Percentiles rank a stretch among this genome's conserved stretches.
These are phyloP conservation scores for Piprites chloris DNA, from an alignment of 2,113 vertebrate species.

Conservation along the genomic window DNA sequence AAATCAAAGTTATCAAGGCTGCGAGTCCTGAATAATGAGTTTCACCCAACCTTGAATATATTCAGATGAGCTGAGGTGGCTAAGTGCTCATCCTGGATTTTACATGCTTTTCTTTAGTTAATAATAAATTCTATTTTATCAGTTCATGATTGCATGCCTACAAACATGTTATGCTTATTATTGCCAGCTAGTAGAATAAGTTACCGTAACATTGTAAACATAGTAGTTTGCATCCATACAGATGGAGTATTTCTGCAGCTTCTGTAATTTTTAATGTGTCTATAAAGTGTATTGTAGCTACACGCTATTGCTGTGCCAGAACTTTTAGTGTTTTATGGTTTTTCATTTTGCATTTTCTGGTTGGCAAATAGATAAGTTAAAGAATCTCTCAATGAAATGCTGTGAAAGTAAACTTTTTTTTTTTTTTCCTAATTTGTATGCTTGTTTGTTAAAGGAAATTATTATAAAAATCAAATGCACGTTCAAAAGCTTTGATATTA, in stretches of 20 bases:
- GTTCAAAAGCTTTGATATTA: background rate
- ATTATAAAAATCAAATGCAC: background rate
- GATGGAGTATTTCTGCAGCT: slow-evolving; percentile 63
- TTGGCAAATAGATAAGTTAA: slow-evolving; percentile 18
- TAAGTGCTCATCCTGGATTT: slow-evolving; percentile 86
- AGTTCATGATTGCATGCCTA: slow-evolving; percentile 83
- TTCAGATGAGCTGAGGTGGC: slow-evolving; percentile 91
- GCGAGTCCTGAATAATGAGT: slow-evolving; percentile 94
- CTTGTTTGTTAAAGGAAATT: background rate
- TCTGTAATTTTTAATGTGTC: slow-evolving; percentile 65
- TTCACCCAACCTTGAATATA: slow-evolving; percentile 91
- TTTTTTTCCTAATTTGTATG: background rate
- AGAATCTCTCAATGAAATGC: background rate
- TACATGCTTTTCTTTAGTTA: slow-evolving; percentile 85
- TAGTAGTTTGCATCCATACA: slow-evolving; percentile 65
- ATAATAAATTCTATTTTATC: slow-evolving; percentile 90
- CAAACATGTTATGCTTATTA: slow-evolving; percentile 90
- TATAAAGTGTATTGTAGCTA: background rate
- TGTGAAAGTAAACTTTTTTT: background rate
- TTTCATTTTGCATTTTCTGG: slow-evolving; percentile 32
- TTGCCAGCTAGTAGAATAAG: slow-evolving; percentile 73
- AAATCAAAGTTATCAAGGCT: slow-evolving; percentile 97
- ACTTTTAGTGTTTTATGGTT: slow-evolving; percentile 45
- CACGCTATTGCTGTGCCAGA: background rate
- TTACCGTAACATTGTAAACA: slow-evolving; percentile 79